Percentiles rank a stretch among this genome's conserved stretches.
Evolutionary conservation across 2,797 vertebrate species (phyloP).

Genomic region (Australoheros facetus): DNA sequence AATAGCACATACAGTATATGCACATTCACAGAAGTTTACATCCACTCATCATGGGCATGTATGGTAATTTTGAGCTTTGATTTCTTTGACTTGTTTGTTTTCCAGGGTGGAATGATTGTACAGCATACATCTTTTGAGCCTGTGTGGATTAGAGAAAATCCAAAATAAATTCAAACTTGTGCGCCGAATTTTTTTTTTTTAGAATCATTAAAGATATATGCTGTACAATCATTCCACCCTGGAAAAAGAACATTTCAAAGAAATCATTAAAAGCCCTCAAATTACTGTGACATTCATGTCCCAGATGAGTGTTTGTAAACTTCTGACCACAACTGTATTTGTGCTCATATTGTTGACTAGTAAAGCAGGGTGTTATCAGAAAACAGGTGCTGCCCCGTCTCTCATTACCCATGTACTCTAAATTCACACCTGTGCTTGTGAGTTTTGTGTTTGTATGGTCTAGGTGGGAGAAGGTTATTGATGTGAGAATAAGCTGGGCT

Average conservation of each 20-base stretch:
- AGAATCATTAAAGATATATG: no score
- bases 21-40: constrained; percentile 5
- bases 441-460: neutral
- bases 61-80: neutral
- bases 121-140: neutral
- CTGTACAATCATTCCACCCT: no score
- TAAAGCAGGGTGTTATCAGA: constrained; percentile 7
- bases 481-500: constrained; percentile 43
- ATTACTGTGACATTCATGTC: no score
- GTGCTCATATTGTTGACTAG: neutral
- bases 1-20: neutral
- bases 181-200: no score
- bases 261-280: no score
- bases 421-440: neutral
- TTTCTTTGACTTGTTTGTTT: neutral
- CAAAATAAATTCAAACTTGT: neutral
- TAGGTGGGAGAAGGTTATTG: constrained; percentile 22
- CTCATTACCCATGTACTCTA: constrained; percentile 19
- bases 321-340: neutral
- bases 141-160: neutral
- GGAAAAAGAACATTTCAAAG: no score
- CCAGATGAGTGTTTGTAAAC: no score
- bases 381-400: constrained; percentile 14
- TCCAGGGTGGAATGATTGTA: neutral
- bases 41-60: neutral